A percentile compares a stretch with the other conserved stretches of the same genome.
Evolutionary conservation across 2,797 vertebrate genomes (phyloP).

Genomic region (Okamejei kenojei): DNA sequence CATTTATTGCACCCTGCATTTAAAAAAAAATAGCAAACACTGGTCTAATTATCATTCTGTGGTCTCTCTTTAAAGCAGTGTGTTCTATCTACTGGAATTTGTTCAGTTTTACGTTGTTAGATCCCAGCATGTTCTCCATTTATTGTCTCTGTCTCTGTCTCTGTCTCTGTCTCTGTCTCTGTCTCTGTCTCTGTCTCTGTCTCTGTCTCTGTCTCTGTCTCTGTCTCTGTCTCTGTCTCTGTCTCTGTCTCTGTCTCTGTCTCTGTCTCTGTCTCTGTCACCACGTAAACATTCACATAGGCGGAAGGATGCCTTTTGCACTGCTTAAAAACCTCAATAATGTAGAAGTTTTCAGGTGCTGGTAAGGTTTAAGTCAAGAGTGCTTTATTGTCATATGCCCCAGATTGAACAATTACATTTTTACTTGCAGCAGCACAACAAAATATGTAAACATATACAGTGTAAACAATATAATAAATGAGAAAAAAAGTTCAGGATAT

Average conservation of each 20-base stretch:
- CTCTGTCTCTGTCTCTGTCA: neutral
- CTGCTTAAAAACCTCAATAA: neutral
- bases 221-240: too few species aligned
- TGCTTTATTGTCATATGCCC: too few species aligned
- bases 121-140: neutral
- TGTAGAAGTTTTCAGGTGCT: neutral
- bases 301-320: neutral
- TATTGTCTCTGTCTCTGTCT: neutral
- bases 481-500: too few species aligned
- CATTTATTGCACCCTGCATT: too few species aligned
- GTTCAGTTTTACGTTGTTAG: neutral
- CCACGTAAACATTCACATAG: neutral
- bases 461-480: too few species aligned
- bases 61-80: neutral
- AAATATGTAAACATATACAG: too few species aligned
- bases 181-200: neutral
- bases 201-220: too few species aligned
- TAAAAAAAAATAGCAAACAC: neutral
- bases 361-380: neutral
- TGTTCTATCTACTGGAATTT: neutral
- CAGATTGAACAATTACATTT: too few species aligned
- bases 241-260: neutral
- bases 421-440: too few species aligned
- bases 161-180: neutral
- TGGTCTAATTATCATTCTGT: neutral